These are phyloP conservation scores for Tachysurus vachellii DNA, from an alignment of 2,113 vertebrate species.

Conservation along the genomic window DNA sequence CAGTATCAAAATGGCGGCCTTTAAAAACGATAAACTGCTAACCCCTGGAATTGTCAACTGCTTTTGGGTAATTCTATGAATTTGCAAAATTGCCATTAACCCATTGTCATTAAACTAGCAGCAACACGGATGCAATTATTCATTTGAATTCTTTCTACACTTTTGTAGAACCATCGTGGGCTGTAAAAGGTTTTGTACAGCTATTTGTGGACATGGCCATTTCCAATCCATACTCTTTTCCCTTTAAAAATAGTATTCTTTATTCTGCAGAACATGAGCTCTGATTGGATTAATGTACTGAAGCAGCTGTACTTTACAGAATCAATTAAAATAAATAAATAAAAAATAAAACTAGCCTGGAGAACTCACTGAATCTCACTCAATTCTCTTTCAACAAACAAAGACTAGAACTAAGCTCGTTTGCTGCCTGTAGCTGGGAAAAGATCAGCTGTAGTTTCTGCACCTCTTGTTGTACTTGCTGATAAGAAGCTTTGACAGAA, in stretches of 20 bases:
- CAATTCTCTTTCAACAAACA: background rate
- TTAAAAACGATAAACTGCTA: background rate
- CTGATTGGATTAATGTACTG: background rate
- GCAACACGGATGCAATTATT: background rate
- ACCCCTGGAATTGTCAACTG: background rate
- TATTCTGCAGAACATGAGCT: background rate
- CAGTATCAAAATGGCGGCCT: background rate
- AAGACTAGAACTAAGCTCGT: background rate
- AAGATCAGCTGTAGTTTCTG: background rate
- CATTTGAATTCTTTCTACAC: background rate
- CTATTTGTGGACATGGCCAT: background rate
- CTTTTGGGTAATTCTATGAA: background rate
- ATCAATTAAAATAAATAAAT: background rate
- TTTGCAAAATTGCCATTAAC: background rate
- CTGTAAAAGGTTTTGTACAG: background rate
- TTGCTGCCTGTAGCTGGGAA: background rate
- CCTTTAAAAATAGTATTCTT: background rate
- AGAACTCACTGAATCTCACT: no score
- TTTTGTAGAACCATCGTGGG: background rate
- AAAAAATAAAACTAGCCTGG: background rate
- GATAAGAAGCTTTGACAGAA: constrained; percentile 36
- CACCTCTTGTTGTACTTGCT: background rate
- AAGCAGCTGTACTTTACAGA: background rate
- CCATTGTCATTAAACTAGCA: background rate
- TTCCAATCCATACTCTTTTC: background rate